Conservation (phyloP, 2,888 invertebrate species). For the Punctoribates punctum region DNA sequence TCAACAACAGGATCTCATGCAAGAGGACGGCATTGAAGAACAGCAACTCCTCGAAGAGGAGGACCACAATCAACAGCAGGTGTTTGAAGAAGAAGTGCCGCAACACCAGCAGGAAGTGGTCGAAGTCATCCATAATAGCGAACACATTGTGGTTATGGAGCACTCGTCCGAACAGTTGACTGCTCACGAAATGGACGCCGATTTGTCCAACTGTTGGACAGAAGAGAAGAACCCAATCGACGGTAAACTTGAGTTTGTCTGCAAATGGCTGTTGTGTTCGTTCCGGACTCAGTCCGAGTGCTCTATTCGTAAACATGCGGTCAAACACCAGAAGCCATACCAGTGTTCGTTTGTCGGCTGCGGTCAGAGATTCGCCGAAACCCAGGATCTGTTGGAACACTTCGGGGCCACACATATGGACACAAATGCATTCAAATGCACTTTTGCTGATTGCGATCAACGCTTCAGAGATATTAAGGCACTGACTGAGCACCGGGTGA, state of each 20-base stretch:
- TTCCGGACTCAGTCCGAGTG: conserved; percentile 22
- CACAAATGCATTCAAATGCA: conserved; percentile 34
- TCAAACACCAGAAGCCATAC: conserved; percentile 38
- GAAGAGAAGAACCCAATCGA: neutral
- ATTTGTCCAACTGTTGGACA: neutral
- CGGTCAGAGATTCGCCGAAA: neutral
- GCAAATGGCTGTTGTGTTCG: conserved; percentile 32
- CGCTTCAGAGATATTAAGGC: conserved; percentile 17
- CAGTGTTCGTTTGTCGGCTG: conserved; percentile 14
- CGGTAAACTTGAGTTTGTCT: neutral
- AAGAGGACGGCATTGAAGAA: neutral
- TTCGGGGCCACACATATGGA: conserved; percentile 19
- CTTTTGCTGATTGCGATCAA: conserved; percentile 7
- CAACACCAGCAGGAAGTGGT: neutral
- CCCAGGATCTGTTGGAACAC: conserved; percentile 8
- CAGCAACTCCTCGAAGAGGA: neutral
- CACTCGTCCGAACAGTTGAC: too few relatives aligned
- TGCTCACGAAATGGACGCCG: neutral
- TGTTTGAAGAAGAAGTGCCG: too few relatives aligned
- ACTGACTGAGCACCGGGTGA: conserved; percentile 2
- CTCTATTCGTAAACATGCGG: conserved; percentile 20
- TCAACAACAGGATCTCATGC: neutral
- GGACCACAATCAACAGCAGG: neutral
- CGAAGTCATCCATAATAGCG: neutral
- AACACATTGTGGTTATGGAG: neutral